These are phyloP conservation scores for Dromiciops gliroides DNA, from an alignment of 2,113 vertebrate genomes.

Conservation along the genomic window DNA sequence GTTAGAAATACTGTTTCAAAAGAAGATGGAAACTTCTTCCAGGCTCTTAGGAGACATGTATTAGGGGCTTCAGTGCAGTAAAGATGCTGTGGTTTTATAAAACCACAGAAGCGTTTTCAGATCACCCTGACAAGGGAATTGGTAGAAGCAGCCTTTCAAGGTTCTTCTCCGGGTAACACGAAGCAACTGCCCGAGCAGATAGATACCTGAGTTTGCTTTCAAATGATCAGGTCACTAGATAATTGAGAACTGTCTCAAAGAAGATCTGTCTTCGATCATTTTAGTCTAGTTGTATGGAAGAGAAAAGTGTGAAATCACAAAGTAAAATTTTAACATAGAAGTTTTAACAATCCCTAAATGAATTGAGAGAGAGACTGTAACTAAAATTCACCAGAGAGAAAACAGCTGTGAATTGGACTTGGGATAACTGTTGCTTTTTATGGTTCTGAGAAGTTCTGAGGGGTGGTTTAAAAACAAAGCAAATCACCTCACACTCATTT, in stretches of 20 bases:
- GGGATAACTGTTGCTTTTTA: slow-evolving; percentile 6
- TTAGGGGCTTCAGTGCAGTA: background rate
- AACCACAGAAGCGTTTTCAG: slow-evolving; percentile 9
- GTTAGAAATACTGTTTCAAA: slow-evolving; percentile 40
- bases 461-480: background rate
- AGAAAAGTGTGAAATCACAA: slow-evolving; percentile 80
- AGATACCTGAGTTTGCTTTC: slow-evolving; percentile 50
- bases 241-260: slow-evolving; percentile 63
- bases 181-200: background rate
- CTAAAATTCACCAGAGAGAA: slow-evolving; percentile 77
- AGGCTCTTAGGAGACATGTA: background rate
- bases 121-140: background rate
- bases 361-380: slow-evolving; percentile 70
- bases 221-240: slow-evolving; percentile 65
- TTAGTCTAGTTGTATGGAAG: slow-evolving; percentile 61
- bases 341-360: slow-evolving; percentile 70
- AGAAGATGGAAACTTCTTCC: slow-evolving; percentile 28
- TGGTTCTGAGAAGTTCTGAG: background rate
- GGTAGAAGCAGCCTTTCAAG: background rate
- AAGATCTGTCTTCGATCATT: slow-evolving; percentile 79
- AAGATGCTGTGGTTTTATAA: background rate
- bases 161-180: background rate
- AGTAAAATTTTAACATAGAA: slow-evolving; percentile 75
- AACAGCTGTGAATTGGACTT: slow-evolving; percentile 74
- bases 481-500: background rate